Evolutionary conservation across 1,140 invertebrate species (phyloP).

Genomic region (Drosophila equinoxialis): DNA sequence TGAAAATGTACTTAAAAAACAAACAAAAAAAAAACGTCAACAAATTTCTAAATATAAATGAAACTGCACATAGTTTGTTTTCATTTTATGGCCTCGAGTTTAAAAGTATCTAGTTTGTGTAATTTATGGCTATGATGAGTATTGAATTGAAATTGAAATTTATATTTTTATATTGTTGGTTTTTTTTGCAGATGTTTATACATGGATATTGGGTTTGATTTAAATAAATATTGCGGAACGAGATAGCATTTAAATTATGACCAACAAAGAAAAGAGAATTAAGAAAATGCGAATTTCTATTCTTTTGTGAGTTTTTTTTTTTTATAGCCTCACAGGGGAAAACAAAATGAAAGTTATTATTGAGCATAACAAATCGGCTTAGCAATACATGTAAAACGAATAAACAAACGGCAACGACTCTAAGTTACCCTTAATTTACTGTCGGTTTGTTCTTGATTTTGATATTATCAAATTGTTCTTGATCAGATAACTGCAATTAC

Average conservation of each 20-base stretch:
- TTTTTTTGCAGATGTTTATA: slow-evolving; percentile 17
- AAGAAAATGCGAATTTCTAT: slow-evolving; percentile 22
- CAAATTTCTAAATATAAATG: too few species aligned
- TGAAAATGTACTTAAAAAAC: too few species aligned
- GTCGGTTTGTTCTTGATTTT: too few species aligned
- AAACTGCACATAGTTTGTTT: neutral
- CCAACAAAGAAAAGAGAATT: slow-evolving; percentile 15
- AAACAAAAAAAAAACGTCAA: too few species aligned
- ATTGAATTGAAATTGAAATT: slow-evolving; percentile 50
- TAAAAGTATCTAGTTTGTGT: neutral
- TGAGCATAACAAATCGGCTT: slow-evolving; percentile 1
- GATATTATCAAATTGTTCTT: too few species aligned
- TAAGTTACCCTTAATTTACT: neutral
- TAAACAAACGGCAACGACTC: neutral
- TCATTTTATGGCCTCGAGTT: slow-evolving; percentile 20
- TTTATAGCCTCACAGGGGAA: slow-evolving; percentile 4
- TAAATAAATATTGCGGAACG: slow-evolving; percentile 46
- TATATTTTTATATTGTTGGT: slow-evolving; percentile 21
- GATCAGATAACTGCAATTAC: too few species aligned
- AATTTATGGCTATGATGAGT: neutral
- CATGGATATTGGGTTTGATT: slow-evolving; percentile 37
- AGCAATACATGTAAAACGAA: neutral
- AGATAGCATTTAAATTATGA: slow-evolving; percentile 47
- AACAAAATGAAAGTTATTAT: neutral
- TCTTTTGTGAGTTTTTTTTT: slow-evolving; percentile 10